phyloP scores from a whole-genome alignment of 2,888 invertebrate species.

The Eupithecia pulchellata region DNA sequence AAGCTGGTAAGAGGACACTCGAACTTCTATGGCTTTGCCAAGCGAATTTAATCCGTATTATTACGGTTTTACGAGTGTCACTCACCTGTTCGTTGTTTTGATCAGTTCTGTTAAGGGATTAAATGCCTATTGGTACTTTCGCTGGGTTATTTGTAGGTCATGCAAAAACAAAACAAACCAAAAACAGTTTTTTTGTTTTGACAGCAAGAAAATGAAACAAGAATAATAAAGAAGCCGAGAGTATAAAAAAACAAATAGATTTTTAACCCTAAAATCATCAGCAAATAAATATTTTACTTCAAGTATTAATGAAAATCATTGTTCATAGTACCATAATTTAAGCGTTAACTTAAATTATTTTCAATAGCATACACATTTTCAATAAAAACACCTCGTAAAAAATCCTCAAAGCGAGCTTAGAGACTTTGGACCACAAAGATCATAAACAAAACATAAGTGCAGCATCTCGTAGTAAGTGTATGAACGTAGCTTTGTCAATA shows the following conservation, averaged over 20 bases:
- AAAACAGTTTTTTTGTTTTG: too few relatives aligned
- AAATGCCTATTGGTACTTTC: conserved; percentile 13
- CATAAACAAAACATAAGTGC: neutral
- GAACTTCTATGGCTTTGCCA: conserved; percentile 35
- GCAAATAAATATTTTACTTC: neutral
- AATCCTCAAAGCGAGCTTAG: too few relatives aligned
- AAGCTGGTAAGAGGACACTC: conserved; percentile 11
- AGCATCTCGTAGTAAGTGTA: too few relatives aligned
- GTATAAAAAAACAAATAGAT: neutral
- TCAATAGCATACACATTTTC: too few relatives aligned
- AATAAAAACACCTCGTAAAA: neutral
- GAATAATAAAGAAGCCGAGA: neutral
- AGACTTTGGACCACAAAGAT: neutral
- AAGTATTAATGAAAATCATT: neutral
- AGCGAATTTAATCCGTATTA: conserved; percentile 22
- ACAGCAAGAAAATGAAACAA: neutral
- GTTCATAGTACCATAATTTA: too few relatives aligned
- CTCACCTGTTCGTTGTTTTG: conserved; percentile 18
- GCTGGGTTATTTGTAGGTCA: neutral
- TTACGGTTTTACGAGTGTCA: conserved; percentile 29
- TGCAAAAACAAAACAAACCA: neutral
- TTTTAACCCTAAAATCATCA: neutral
- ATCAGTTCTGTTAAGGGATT: conserved; percentile 22
- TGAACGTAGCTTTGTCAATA: too few relatives aligned
- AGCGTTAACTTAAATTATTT: too few relatives aligned